Evolutionary conservation across 2,113 vertebrate genomes (phyloP).

Genomic region (Antidorcas marsupialis): DNA sequence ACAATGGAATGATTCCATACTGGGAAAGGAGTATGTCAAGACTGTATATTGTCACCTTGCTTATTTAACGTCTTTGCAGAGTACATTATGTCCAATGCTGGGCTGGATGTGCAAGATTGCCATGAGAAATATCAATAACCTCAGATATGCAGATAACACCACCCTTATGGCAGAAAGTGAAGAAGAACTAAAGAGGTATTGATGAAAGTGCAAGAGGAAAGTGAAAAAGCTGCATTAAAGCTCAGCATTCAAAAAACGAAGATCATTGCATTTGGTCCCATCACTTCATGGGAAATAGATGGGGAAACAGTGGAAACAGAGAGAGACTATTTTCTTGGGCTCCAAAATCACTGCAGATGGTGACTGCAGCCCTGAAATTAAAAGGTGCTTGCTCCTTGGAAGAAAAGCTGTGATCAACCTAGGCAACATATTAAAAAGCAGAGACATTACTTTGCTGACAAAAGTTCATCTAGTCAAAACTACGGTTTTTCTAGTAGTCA

Average conservation of each 20-base stretch:
- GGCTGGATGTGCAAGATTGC: neutral
- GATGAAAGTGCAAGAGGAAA: neutral
- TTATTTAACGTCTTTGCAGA: neutral
- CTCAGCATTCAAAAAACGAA: neutral
- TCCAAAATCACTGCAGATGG: neutral
- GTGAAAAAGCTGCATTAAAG: neutral
- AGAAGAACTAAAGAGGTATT: neutral
- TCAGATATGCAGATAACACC: neutral
- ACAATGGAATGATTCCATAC: neutral
- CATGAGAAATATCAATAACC: neutral
- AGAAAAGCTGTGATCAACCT: neutral
- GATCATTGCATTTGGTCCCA: neutral
- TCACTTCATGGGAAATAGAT: neutral
- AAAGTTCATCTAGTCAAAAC: neutral
- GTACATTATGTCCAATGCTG: neutral
- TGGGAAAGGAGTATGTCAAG: neutral
- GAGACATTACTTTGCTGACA: neutral
- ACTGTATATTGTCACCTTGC: neutral
- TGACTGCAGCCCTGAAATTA: neutral
- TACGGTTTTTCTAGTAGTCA: neutral
- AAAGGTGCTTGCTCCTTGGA: neutral
- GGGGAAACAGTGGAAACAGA: neutral
- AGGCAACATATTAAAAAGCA: neutral
- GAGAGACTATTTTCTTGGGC: neutral
- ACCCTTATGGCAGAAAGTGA: neutral